A percentile compares a stretch with the other conserved stretches of the same genome.
These are phyloP conservation scores for Trinectes maculatus DNA, from an alignment of 2,113 vertebrate species.

Conservation along the genomic window DNA sequence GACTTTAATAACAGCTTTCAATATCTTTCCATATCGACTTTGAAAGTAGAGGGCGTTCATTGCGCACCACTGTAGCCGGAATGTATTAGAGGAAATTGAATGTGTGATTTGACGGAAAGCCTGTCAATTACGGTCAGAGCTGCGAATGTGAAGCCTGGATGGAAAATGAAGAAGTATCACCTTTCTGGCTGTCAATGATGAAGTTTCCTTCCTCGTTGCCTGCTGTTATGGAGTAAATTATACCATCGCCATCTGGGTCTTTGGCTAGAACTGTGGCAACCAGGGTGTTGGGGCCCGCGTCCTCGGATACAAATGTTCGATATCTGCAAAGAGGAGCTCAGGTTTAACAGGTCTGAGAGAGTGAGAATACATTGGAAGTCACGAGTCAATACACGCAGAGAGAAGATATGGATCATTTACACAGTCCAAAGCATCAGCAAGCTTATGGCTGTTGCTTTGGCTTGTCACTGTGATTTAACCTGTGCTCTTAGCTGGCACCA, in stretches of 20 bases:
- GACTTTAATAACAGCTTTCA: slow-evolving; percentile 57
- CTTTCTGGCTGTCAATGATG: slow-evolving; percentile 90
- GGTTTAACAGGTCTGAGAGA: slow-evolving; percentile 8
- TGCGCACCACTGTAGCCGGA: slow-evolving; percentile 3
- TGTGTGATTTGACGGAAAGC: slow-evolving; percentile 55
- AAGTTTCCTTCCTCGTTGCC: slow-evolving; percentile 89
- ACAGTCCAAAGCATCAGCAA: slow-evolving; percentile 47
- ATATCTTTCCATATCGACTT: slow-evolving; percentile 52
- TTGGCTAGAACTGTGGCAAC: slow-evolving; percentile 90
- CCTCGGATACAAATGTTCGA: slow-evolving; percentile 91
- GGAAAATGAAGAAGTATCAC: slow-evolving; percentile 74
- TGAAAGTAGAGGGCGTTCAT: slow-evolving; percentile 51
- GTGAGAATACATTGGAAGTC: slow-evolving; percentile 9
- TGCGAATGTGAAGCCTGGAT: slow-evolving; percentile 30
- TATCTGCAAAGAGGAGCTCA: slow-evolving; percentile 80
- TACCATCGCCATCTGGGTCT: slow-evolving; percentile 90
- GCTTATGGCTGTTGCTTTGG: slow-evolving; percentile 59
- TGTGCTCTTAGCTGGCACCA: slow-evolving; percentile 65
- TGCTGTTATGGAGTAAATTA: slow-evolving; percentile 85
- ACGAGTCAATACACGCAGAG: slow-evolving; percentile 18
- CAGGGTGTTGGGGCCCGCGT: slow-evolving; percentile 89
- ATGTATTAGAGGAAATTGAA: slow-evolving; percentile 51
- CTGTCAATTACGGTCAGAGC: slow-evolving; percentile 60
- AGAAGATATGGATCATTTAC: slow-evolving; percentile 45
- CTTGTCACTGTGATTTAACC: slow-evolving; percentile 75